Base-by-base conservation (phyloP, 1,140 invertebrate species). In the Luehdorfia chinensis region DNA sequence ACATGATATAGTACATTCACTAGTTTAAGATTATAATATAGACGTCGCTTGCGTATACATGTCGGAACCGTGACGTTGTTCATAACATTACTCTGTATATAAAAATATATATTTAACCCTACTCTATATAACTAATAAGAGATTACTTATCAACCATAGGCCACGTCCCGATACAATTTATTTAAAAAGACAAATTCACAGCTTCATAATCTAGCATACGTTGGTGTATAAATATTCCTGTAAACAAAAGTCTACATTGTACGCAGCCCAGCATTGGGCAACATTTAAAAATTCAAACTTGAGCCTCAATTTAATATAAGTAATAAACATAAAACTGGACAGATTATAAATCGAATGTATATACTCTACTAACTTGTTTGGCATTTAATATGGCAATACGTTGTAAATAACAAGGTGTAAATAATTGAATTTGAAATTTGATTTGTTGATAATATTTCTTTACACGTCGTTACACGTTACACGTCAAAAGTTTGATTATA, bases 311-410 rank as follows among this genome's bases (percentile, higher is more conserved):
- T 27, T 27, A 27, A 27, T n/a, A n/a, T 9, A n/a, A 27, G 8
- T 8, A 6, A 27, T 27, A 27, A n/a, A n/a, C 25, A 27, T 27
- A n/a, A 27, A 27, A 27, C 8, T 14, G 7, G 15, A 34, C 14
- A 16, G 7, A 15, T 2, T 4, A 39, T n/a, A 1, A 5, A 3
- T 12, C 13, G 2, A 12, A 25, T 2, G 21, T 25, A 39, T 21
- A 39, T 39, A 36, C 9, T 15, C 19, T 21, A 12, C 11, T 37
- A 25, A 37, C 9, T 21, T 39, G 36, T 39, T 39, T 14, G 36
- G 12, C 36, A 39, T 39, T 39, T 15, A 39, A 39, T 39, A 25
- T 25, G 36, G 36, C 36, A 11, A 39, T n/a, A 39, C n/a, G n/a
- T n/a, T n/a, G n/a, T n/a, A n/a, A n/a, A n/a, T n/a, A n/a, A n/a